Base-by-base conservation (phyloP, 2,888 invertebrate species). In the Watsonalla binaria region DNA sequence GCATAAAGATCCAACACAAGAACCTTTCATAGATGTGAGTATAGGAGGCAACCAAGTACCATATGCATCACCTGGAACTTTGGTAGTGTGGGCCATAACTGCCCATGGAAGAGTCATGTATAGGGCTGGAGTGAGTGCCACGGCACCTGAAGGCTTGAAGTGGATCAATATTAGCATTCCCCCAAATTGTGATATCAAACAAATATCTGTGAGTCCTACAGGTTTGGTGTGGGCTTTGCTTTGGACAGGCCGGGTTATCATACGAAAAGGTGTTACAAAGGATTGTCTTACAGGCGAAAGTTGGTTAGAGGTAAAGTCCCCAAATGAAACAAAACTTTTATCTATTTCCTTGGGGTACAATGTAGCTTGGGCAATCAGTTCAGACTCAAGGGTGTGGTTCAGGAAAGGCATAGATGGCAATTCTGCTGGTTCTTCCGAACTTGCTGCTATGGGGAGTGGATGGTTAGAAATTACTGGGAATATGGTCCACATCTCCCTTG, bases 31-130 rank as follows among this genome's bases (percentile, higher is more conserved):
- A 74, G 97, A 98, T 90, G 93, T 98, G 49, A 93, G 95, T 57
- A 94, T 97, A 65, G 97, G 98, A 42, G 97, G 98, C 34, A 94
- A 95, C 74, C 94, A 94, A 73, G 92, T 97, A 63, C 94, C 96
- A 51, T 96, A 96, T 73, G 95, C 95, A 24, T 92, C 93, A 58
- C 90, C 93, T 13, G 96, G 96, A 33, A 93, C 93, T 45, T 92
- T 97, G 68, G 90, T 95, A 57, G 97, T 98, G 7, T 98, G 98
- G 98, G 96, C 97, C 8, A 96, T 98, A 52, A 98, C 98, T 35
- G 95, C 97, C 39, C 95, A 97, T 76, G 98, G 98, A 52, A 91
- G 97, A 74, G 96, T 97, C 34, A 96, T 97, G 95, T 96, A 95
- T 72, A 93, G 98, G 66, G 93, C 94, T 56, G 96, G 96, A 11